Evolutionary conservation across 2,888 invertebrate species (phyloP), one percentile per base, ranked within the genome.

Genomic region (Eremobia ochroleuca): DNA sequence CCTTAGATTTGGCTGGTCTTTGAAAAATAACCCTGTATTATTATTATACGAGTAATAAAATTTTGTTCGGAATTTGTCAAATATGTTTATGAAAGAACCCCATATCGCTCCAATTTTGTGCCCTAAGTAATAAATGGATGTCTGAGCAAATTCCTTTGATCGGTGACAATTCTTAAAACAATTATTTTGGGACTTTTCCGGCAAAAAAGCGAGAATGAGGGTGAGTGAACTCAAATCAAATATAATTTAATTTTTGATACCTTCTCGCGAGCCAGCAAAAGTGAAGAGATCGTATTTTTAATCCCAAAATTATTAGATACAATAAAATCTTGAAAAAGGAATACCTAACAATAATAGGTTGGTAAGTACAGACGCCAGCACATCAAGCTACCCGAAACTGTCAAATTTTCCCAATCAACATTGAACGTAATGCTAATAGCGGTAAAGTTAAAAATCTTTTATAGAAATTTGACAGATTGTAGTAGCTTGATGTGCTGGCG

Each of bases 141-240:
- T 62, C 52, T 58, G 43, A 72, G 62, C 46, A 18, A 43, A 80
- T 82, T 25, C 37, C 34, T 77, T 70, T 66, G 52, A 37, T 55
- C 43, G 3, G n/a, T 25, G 40, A 58, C 18, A 49, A 62, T 70
- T 83, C 34, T n/a, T 40, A 49, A 66, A 82, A 66, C 15, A 15
- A 67, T 81, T 77, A 62, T 40, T 59, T 46, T 59, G 43, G 21
- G 25, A 37, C 13, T 37, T 68, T 52, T 55, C 66, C 49, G 15
- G 13, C 4, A 37, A 55, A 67, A 67, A 55, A n/a, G 15, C 5
- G 52, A 34, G 25, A 31, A 15, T 4, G 67, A 31, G 25, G 6
- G 28, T 43, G 68, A 68, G 25, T 49, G 37, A 58, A 82, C 28
- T 58, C 25, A 28, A 68, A 68, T 73, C 55, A 73, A 71, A 55